These are phyloP conservation scores for Emydoidea blandingii DNA, from an alignment of 2,797 vertebrate genomes.

Conservation along the genomic window DNA sequence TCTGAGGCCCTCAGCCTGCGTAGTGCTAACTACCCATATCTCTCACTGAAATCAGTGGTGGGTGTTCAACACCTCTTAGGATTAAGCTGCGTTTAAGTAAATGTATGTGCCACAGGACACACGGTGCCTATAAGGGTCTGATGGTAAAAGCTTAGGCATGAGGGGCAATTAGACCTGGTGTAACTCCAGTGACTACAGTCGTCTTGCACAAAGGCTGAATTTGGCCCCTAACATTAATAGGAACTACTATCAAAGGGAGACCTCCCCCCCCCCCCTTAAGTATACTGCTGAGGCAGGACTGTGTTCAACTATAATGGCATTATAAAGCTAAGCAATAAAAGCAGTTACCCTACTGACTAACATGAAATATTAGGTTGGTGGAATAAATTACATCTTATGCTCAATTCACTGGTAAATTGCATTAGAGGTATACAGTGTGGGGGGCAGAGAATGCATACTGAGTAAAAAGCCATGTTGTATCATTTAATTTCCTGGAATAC, in stretches of 20 bases:
- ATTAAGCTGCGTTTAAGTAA: background rate
- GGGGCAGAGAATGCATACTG: slow-evolving; percentile 60
- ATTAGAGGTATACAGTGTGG: slow-evolving; percentile 61
- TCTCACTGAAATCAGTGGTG: background rate
- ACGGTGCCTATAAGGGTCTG: slow-evolving; percentile 5
- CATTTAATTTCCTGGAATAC: slow-evolving; percentile 60
- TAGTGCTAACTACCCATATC: accelerated
- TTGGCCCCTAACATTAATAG: slow-evolving; percentile 41
- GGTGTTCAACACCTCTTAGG: background rate
- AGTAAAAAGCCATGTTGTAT: slow-evolving; percentile 67
- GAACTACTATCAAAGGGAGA: slow-evolving; percentile 28
- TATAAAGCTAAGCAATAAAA: slow-evolving; percentile 61
- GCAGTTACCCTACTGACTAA: slow-evolving; percentile 63
- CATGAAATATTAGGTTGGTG: slow-evolving; percentile 68
- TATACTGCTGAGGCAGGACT: slow-evolving; percentile 35
- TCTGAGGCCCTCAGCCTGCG: background rate
- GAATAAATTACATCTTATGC: slow-evolving; percentile 67
- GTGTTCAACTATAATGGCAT: slow-evolving; percentile 50
- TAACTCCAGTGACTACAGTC: background rate
- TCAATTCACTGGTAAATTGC: slow-evolving; percentile 75
- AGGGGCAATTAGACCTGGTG: background rate
- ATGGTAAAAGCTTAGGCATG: background rate
- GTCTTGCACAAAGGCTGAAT: background rate
- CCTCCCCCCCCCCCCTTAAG: slow-evolving; percentile 6
- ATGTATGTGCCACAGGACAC: background rate